Evolutionary conservation across 1,140 invertebrate species (phyloP).

Genomic region (Carposina sasakii): DNA sequence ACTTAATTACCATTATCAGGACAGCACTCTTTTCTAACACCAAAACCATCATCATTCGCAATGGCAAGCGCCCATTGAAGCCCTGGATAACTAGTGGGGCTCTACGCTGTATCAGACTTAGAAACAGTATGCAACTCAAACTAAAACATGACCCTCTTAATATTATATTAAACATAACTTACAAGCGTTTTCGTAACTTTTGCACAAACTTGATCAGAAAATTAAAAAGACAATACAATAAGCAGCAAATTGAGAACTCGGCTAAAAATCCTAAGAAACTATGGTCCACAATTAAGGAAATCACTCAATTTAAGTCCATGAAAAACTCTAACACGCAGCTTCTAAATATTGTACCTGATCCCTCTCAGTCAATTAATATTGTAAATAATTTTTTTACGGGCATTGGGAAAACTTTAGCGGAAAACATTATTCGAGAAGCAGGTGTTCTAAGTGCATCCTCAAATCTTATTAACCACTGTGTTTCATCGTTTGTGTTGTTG

Average conservation of each 20-base stretch:
- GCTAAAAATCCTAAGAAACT: constrained; percentile 9
- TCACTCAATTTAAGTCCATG: constrained; percentile 6
- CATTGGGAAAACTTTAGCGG: neutral
- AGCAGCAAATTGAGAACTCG: neutral
- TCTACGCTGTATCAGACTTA: constrained; percentile 3
- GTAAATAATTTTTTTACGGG: constrained; percentile 1
- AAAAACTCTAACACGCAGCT: constrained; percentile 1
- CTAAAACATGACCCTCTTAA: neutral
- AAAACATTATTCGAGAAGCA: neutral
- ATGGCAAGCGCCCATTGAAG: neutral
- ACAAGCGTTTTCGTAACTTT: constrained; percentile 8
- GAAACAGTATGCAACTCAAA: constrained; percentile 9
- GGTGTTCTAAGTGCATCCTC: no score
- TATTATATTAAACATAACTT: constrained; percentile 1
- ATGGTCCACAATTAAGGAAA: constrained; percentile 2
- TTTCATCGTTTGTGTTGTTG: neutral
- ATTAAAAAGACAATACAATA: neutral
- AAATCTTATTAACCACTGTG: no score
- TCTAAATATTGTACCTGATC: neutral
- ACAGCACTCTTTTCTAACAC: neutral
- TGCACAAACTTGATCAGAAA: constrained; percentile 6
- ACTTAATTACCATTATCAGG: neutral
- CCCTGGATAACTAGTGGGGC: constrained; percentile 10
- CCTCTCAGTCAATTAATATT: neutral
- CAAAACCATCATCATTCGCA: neutral